phyloP scores from a whole-genome alignment of 2,113 vertebrate genomes.

The Petroica traversi region DNA sequence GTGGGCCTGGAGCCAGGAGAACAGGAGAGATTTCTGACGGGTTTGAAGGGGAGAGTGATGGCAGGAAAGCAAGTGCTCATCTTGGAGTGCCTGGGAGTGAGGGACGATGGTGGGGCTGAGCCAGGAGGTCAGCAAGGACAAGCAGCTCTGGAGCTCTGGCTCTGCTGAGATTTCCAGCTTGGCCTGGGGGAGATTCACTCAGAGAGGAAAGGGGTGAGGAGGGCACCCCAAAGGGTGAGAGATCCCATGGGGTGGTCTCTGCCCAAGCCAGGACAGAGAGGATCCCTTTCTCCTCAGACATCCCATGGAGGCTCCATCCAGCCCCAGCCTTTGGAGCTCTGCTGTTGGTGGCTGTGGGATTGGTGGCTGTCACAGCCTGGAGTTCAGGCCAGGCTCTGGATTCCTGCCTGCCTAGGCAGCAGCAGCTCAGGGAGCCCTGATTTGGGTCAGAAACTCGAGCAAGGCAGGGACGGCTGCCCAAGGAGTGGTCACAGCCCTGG shows the following conservation, averaged over 20 bases:
- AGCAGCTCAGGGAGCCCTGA: too few relatives aligned
- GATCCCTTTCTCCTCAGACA: not conserved
- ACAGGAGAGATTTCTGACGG: not conserved
- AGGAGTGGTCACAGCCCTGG: too few relatives aligned
- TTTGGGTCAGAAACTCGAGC: too few relatives aligned
- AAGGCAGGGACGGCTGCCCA: too few relatives aligned
- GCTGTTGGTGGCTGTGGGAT: too few relatives aligned
- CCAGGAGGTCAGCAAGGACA: not conserved
- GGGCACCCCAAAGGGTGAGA: not conserved
- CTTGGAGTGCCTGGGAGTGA: not conserved
- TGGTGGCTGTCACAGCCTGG: too few relatives aligned
- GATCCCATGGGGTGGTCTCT: not conserved
- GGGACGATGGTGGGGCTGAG: not conserved
- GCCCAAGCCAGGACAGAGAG: not conserved
- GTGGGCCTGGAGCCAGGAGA: conserved; percentile 7
- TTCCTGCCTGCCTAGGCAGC: too few relatives aligned
- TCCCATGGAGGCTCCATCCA: not conserved
- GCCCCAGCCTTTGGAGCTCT: not conserved
- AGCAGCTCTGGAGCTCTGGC: not conserved
- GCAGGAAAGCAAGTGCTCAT: not conserved
- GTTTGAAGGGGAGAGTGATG: conserved; percentile 24
- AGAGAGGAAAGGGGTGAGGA: not conserved
- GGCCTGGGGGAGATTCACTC: not conserved
- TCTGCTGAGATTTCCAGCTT: not conserved
- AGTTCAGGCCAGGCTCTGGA: too few relatives aligned